Percentiles rank a stretch among this genome's conserved stretches.
Conservation (phyloP, 2,113 vertebrate genomes). For the Podiceps cristatus region DNA sequence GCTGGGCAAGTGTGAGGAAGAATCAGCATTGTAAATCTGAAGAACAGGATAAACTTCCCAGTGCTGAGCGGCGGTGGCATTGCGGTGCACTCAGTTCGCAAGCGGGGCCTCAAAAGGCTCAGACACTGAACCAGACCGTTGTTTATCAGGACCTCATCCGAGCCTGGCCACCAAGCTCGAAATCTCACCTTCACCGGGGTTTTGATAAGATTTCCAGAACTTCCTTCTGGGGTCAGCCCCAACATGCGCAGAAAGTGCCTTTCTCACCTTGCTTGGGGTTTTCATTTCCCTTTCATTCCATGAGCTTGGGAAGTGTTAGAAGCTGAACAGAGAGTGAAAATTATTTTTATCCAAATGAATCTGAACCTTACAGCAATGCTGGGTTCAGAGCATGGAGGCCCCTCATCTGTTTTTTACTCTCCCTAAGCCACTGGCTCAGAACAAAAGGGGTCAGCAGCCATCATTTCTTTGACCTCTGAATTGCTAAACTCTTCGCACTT, state of each 20-base stretch:
- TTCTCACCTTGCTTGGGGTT: neutral
- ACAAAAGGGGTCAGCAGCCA: neutral
- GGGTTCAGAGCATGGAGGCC: neutral
- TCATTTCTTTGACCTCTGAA: neutral
- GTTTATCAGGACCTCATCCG: neutral
- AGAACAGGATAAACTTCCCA: fast-evolving
- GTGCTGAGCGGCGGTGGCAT: fast-evolving
- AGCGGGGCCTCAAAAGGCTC: neutral
- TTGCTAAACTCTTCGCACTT: neutral
- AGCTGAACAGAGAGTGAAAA: neutral
- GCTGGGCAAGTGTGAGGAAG: neutral
- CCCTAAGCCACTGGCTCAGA: neutral
- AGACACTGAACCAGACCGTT: fast-evolving
- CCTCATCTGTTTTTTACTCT: neutral
- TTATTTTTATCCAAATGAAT: neutral
- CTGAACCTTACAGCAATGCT: neutral
- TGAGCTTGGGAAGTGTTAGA: neutral
- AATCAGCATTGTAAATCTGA: neutral
- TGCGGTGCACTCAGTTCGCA: fast-evolving
- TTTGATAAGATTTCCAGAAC: neutral
- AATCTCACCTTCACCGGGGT: neutral
- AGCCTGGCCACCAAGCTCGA: neutral
- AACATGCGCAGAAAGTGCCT: neutral
- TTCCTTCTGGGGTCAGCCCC: neutral
- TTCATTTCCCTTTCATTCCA: neutral